Conservation (phyloP, 2,113 vertebrate species). For the Epinephelus moara region DNA sequence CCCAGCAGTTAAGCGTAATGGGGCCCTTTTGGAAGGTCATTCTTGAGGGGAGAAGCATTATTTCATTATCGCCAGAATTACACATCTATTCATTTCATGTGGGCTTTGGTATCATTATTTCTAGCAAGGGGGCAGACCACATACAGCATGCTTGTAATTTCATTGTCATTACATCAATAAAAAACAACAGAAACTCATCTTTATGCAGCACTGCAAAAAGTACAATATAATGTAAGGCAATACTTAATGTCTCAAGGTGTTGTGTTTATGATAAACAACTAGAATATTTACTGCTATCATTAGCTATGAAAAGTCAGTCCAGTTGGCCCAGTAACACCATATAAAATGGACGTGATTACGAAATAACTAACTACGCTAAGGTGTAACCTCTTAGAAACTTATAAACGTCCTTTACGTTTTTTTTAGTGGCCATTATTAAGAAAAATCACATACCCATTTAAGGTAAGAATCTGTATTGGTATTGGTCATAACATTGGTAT, state of each 20-base stretch:
- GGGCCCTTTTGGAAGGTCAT: conserved; percentile 30
- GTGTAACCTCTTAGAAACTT: too few species aligned
- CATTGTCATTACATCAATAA: neutral
- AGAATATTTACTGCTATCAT: neutral
- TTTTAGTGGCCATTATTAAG: too few species aligned
- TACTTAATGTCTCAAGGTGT: too few species aligned
- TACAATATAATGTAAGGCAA: neutral
- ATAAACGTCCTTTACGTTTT: too few species aligned
- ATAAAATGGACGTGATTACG: conserved; percentile 4
- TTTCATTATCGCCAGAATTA: neutral
- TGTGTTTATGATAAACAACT: neutral
- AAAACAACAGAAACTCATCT: neutral
- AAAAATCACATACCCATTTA: too few species aligned
- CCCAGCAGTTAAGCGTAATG: conserved; percentile 19
- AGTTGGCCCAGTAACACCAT: neutral
- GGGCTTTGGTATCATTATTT: neutral
- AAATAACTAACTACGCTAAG: too few species aligned
- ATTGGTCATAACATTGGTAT: too few species aligned
- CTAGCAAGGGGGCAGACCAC: neutral
- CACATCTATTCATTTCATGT: neutral
- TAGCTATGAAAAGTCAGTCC: neutral
- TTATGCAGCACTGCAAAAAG: too few species aligned
- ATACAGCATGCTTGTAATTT: too few species aligned
- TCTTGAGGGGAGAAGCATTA: neutral
- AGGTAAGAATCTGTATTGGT: too few species aligned